Evolutionary conservation across 1,140 invertebrate species (phyloP), one percentile per base, ranked within the genome.

Genomic region (Calephelis virginiensis): DNA sequence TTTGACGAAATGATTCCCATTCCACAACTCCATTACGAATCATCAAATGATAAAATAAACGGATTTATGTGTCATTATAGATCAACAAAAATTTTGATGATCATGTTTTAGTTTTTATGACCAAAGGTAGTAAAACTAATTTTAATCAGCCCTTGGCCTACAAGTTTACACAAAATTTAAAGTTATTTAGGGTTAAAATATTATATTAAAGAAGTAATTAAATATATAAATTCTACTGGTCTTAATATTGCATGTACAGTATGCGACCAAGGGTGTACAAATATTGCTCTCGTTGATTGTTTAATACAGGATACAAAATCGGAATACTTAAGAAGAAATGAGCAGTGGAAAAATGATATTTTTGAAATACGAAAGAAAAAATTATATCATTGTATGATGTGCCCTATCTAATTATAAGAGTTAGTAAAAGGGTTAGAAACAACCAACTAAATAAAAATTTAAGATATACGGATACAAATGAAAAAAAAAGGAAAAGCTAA

Each of bases 381-480:
- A 63, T 56, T 12, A 71, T 73, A 43, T 6, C 6, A 8, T 11
- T 73, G 14, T 81, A 66, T 75, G 76, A 77, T 59, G 47, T 64
- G 9, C 76, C 75, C 38, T 72, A 78, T 63, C 43, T 78, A 50
- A 67, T 78, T n/a, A 76, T 78, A 68, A 69, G 76, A 2, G 40
- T 78, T 1, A 48, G 73, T n/a, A 76, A 81, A 68, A 69, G 76
- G 0, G 40, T 78, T 1, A 48, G 73, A 64, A 75, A 77, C 63
- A 81, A 81, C 75, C 46, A 75, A 14, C 8, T 77, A 9, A 69
- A 64, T 14, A 78, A 75, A 71, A 48, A 76, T 60, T 13, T 76
- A 17, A 61, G 2, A 53, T 71, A 75, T 65, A 47, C 6, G 8
- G 38, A 69, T 64, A 60, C 8, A 11, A 63, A n/a, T n/a, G n/a